phyloP scores from a whole-genome alignment of 1,140 invertebrate species.

The Ptiloglossa arizonensis region DNA sequence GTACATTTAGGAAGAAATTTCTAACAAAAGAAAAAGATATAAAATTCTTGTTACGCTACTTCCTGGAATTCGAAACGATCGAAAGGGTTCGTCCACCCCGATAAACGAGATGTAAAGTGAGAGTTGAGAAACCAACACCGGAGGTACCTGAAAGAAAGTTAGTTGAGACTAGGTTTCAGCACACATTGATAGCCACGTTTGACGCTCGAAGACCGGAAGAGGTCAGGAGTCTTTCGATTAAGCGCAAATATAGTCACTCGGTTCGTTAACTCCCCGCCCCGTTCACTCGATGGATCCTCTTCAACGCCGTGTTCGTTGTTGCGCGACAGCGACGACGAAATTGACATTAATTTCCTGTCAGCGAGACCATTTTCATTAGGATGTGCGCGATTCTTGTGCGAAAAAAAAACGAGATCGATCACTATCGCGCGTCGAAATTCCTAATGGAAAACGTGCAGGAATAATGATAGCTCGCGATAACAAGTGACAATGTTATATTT shows the following conservation, averaged over 20 bases:
- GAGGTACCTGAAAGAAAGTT: no score
- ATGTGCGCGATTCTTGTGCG: not conserved
- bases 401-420: not conserved
- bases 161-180: no score
- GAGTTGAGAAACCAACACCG: no score
- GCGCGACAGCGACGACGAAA: not conserved
- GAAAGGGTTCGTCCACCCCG: no score
- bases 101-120: no score
- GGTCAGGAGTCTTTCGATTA: not conserved
- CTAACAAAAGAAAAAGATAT: no score
- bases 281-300: not conserved
- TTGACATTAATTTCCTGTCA: not conserved
- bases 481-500: not conserved
- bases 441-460: not conserved
- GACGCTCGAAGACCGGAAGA: not conserved
- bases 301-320: not conserved
- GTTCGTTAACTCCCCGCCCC: not conserved
- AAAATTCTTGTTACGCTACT: no score
- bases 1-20: no score
- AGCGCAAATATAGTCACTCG: not conserved
- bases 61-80: no score
- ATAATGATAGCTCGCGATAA: no score
- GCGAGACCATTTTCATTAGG: not conserved
- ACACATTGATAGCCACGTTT: no score
- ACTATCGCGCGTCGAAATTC: not conserved